Percentiles rank a stretch among this genome's conserved stretches.
These are phyloP conservation scores for Passerina amoena DNA, from an alignment of 2,113 vertebrate species.

Conservation along the genomic window DNA sequence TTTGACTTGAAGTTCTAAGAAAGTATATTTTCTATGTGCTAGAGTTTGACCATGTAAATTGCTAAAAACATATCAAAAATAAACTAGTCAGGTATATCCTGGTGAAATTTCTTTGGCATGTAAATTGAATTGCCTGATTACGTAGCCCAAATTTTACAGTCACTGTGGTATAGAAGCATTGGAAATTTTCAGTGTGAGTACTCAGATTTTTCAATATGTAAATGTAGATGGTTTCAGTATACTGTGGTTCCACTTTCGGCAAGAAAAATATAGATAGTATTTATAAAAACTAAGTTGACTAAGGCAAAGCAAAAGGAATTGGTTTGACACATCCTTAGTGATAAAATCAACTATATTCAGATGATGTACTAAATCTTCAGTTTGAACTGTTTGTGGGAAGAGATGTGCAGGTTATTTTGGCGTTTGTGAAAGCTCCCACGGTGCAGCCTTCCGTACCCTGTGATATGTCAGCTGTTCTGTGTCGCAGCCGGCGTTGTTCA, in stretches of 20 bases:
- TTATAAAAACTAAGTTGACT: not conserved
- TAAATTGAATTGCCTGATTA: not conserved
- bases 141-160: not conserved
- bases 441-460: not conserved
- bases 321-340: not conserved
- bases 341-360: not conserved
- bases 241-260: not conserved
- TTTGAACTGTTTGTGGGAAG: not conserved
- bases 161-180: not conserved
- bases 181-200: not conserved
- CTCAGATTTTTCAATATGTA: not conserved
- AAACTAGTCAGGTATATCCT: not conserved
- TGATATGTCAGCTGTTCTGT: not conserved
- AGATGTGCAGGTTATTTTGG: not conserved
- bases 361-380: not conserved
- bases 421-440: fast-evolving
- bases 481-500: fast-evolving
- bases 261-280: not conserved
- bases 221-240: not conserved
- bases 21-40: not conserved
- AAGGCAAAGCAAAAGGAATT: not conserved
- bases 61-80: not conserved
- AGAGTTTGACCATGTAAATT: not conserved
- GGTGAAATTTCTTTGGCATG: not conserved
- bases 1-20: not conserved